A percentile compares a stretch with the other conserved stretches of the same genome.
Evolutionary conservation across 2,797 vertebrate genomes (phyloP).

Genomic region (Ptychobarbus kaznakovi): DNA sequence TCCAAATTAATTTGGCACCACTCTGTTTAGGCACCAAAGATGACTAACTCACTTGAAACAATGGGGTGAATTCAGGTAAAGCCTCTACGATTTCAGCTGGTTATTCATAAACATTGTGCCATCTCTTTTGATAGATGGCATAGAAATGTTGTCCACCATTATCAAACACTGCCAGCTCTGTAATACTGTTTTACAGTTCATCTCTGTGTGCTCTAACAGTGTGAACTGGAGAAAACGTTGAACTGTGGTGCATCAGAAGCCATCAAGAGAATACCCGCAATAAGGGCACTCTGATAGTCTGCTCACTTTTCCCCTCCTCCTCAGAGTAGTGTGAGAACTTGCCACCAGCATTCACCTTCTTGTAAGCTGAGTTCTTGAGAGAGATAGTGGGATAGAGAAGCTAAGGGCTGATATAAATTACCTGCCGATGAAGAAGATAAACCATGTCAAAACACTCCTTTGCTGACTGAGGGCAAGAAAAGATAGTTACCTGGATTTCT

Average conservation of each 20-base stretch:
- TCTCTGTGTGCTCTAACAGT: conserved; percentile 2
- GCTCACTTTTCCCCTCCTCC: conserved; percentile 68
- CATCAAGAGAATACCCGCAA: conserved; percentile 76
- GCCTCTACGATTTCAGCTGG: not conserved
- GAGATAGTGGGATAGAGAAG: conserved; percentile 77
- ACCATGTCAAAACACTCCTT: conserved; percentile 83
- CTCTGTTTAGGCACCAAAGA: conserved; percentile 43
- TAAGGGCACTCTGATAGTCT: conserved; percentile 76
- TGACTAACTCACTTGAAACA: conserved; percentile 43
- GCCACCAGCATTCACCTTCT: conserved; percentile 81
- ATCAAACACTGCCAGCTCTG: not conserved
- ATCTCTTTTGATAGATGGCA: not conserved
- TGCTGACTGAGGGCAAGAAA: conserved; percentile 71
- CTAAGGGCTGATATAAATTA: conserved; percentile 85
- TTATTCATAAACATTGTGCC: not conserved
- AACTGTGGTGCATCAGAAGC: conserved; percentile 59
- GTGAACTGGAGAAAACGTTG: not conserved
- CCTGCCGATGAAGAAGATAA: conserved; percentile 82
- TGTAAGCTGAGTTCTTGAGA: conserved; percentile 79
- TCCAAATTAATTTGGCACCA: conserved; percentile 51
- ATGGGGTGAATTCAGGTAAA: conserved; percentile 54
- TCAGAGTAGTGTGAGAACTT: conserved; percentile 81
- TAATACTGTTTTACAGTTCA: not conserved
- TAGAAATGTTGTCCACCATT: not conserved
- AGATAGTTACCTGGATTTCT: conserved; percentile 75